Evolutionary conservation across 2,888 invertebrate species (phyloP).

Genomic region (Trachelus iudaicus): DNA sequence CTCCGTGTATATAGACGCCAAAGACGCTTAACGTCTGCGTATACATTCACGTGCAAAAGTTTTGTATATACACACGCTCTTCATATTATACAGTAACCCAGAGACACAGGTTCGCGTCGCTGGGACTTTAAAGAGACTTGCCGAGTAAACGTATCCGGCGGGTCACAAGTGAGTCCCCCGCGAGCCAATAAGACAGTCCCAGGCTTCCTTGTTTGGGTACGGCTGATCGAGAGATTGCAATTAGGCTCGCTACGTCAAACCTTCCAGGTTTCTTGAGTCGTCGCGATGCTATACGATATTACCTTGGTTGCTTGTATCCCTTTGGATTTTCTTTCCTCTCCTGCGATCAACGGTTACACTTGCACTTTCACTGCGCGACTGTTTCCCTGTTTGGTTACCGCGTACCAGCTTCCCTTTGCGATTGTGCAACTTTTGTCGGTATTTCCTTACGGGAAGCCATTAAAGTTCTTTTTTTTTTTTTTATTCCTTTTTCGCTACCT

Average conservation of each 20-base stretch:
- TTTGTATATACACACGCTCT: background rate
- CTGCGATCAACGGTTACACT: slow-evolving; percentile 21
- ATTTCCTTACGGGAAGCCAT: background rate
- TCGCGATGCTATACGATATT: background rate
- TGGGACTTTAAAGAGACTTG: background rate
- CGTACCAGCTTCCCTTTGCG: background rate
- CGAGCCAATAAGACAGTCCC: slow-evolving; percentile 35
- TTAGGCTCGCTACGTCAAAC: slow-evolving; percentile 51
- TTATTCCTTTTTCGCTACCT: background rate
- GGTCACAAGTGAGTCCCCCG: background rate
- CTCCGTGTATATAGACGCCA: background rate
- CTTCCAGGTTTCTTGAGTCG: slow-evolving; percentile 24
- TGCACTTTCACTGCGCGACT: background rate
- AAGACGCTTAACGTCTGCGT: background rate
- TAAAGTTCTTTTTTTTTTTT: background rate
- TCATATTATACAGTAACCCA: background rate
- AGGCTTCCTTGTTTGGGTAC: slow-evolving; percentile 46
- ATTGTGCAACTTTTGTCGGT: background rate
- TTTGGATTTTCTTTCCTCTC: slow-evolving; percentile 30
- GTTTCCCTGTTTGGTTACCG: background rate
- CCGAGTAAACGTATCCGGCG: background rate
- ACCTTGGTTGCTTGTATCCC: background rate
- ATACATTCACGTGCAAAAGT: background rate
- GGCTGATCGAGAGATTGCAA: slow-evolving; percentile 44
- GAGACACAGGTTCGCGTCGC: background rate